Conservation (phyloP, 2,113 vertebrate genomes). For the Vulpes vulpes region DNA sequence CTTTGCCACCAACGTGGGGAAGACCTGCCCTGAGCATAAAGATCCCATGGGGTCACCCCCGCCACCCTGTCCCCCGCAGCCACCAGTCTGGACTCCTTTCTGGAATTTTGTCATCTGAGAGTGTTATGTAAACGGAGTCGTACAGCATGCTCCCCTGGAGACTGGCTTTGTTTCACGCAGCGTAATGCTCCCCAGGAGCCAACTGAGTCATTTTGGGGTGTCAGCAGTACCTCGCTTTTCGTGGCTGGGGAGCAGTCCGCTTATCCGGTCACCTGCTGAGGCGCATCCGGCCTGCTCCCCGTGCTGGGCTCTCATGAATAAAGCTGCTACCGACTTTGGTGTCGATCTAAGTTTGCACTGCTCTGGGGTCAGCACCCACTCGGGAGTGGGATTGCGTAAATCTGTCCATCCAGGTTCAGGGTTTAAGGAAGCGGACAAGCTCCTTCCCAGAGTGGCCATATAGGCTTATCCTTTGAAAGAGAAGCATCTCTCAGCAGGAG, state of each 20-base stretch:
- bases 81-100: background rate
- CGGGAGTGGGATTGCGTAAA: background rate
- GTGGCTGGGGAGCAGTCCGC: accelerated
- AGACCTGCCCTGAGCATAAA: background rate
- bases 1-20: accelerated
- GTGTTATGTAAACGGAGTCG: background rate
- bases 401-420: background rate
- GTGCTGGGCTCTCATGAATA: background rate
- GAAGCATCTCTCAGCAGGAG: background rate
- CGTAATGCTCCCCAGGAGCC: background rate
- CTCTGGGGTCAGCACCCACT: background rate
- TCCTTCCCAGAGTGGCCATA: background rate
- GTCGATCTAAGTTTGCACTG: background rate
- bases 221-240: background rate
- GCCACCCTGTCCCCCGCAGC: too few species aligned
- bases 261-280: accelerated
- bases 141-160: background rate
- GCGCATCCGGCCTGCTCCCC: accelerated
- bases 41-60: accelerated
- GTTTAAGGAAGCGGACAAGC: background rate
- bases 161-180: background rate
- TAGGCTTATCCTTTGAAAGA: background rate
- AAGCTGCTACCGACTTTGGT: background rate
- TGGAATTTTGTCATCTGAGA: background rate
- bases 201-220: background rate